Percentiles rank a stretch among this genome's conserved stretches.
Conservation (phyloP, 2,797 vertebrate species). For the Hoplostethus mediterraneus region DNA sequence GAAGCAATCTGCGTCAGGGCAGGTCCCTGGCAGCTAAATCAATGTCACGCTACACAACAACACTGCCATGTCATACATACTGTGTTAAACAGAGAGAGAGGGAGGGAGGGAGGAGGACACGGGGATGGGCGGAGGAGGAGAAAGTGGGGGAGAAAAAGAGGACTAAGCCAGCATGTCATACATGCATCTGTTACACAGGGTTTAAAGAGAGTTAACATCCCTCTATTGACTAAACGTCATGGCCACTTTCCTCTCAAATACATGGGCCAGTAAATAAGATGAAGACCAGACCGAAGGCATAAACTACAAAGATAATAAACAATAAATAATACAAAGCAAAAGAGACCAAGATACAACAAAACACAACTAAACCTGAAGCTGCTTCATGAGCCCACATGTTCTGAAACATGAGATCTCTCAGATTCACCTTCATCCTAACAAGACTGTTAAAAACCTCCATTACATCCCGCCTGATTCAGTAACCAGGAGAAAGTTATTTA, state of each 20-base stretch:
- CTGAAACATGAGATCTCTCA: too few species aligned
- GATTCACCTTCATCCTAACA: too few species aligned
- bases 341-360: not conserved
- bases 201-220: not conserved
- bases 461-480: too few species aligned
- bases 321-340: too few species aligned
- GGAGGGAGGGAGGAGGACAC: not conserved
- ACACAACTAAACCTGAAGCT: not conserved
- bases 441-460: too few species aligned
- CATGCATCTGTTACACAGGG: not conserved
- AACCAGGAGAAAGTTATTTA: too few species aligned
- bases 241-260: not conserved
- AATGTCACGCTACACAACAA: slow-evolving; percentile 25
- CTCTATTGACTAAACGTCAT: not conserved
- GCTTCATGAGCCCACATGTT: too few species aligned
- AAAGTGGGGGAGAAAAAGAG: too few species aligned
- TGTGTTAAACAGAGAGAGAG: slow-evolving; percentile 19
- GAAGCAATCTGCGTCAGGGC: slow-evolving; percentile 17
- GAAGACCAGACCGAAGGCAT: too few species aligned
- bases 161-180: not conserved
- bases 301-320: too few species aligned
- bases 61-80: slow-evolving; percentile 12
- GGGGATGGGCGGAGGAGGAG: not conserved
- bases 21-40: slow-evolving; percentile 4
- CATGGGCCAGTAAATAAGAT: too few species aligned